Base-by-base conservation (phyloP, 2,888 invertebrate genomes). In the Panopea generosa region DNA sequence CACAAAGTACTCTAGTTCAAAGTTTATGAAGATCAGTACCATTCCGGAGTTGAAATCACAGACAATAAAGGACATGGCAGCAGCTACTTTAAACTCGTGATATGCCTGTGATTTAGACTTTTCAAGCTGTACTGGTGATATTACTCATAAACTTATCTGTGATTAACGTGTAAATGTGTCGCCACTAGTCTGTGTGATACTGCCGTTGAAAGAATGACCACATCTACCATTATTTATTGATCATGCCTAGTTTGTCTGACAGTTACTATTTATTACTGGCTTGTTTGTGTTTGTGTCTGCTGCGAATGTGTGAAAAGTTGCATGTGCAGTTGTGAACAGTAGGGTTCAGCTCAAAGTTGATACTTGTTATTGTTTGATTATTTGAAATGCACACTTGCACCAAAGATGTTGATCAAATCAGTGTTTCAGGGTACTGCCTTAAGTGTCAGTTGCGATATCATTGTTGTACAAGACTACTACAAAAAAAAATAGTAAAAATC, bases 1-100 rank as follows among this genome's bases (percentile, higher is more conserved):
- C 72, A 89, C 88, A 60, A 93, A 93, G 84, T 93, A 93, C 87
- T 86, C 90, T 26, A 90, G 91, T 70, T 91, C 91, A 33, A 93
- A 93, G 82, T 91, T 93, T 74, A 90, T 92, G 89, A 91, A 92
- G 78, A 93, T 93, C 68, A 92, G 93, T 75, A 84, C 86, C 24
- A 84, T 90, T 24, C 88, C 92, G 33, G 90, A 92, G 71, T 84
- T 93, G 24, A 89, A 91, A 76, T 85, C 84, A 40, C 82, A 83
- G 60, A 45, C 74, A 27, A 56, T 90, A 9, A 80, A 82, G 40
- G 87, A 89, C 50, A 45, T 88, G 52, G 86, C 86, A 11, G 52
- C 69, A 16, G 68, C 69, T 16, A 61, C 56, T 2, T 50, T 53
- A 27, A 59, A 65, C 59, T 49, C 33, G 6, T 33, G 33, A 33